These are phyloP conservation scores for Sarotherodon lohbergeri DNA, from an alignment of 2,113 vertebrate genomes.

Conservation along the genomic window DNA sequence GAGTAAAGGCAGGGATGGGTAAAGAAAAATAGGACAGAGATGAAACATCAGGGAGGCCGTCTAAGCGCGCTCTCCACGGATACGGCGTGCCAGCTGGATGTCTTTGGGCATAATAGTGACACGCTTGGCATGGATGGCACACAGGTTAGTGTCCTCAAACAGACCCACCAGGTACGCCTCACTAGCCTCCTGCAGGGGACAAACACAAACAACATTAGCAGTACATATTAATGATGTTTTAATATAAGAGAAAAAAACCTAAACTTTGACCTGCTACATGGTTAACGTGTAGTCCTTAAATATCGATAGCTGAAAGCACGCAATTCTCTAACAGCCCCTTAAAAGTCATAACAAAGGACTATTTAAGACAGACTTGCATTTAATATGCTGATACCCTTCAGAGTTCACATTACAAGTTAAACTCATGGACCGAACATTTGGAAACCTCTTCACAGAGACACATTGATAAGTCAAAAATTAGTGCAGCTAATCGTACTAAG, in stretches of 20 bases:
- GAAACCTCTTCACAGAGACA: background rate
- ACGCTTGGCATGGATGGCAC: constrained; percentile 77
- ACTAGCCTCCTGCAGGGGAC: constrained; percentile 73
- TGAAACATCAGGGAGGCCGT: background rate
- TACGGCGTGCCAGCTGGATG: constrained; percentile 82
- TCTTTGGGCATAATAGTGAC: constrained; percentile 85
- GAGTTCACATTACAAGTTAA: background rate
- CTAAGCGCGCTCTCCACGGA: constrained; percentile 80
- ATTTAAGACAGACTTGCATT: background rate
- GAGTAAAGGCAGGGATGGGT: background rate
- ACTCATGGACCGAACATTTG: background rate
- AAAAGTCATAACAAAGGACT: background rate
- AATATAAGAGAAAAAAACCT: background rate
- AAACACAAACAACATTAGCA: background rate
- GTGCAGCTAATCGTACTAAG: background rate
- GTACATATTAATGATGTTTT: background rate
- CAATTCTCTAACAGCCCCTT: background rate
- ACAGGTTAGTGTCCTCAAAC: constrained; percentile 82
- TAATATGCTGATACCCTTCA: background rate
- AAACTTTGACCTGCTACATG: background rate
- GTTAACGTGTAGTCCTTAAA: background rate
- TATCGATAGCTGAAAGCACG: background rate
- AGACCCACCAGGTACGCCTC: constrained; percentile 81
- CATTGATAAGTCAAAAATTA: background rate
- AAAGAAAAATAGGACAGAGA: constrained; percentile 35